A percentile compares a stretch with the other conserved stretches of the same genome.
Conservation (phyloP, 2,888 invertebrate genomes). For the Cybosia mesomella region DNA sequence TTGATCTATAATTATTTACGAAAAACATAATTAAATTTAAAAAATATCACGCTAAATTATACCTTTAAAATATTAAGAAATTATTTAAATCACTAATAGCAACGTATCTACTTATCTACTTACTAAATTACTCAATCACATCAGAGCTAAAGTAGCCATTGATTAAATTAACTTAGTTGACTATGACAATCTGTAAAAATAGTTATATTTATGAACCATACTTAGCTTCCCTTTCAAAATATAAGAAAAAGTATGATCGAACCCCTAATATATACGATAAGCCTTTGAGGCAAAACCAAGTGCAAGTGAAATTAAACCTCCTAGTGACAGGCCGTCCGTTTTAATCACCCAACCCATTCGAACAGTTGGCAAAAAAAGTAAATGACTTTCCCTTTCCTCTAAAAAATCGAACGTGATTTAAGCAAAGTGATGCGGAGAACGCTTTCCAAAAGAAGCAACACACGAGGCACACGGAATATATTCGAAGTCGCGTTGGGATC, state of each 20-base stretch:
- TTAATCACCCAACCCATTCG: constrained; percentile 41
- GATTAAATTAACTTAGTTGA: background rate
- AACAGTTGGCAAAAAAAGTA: constrained; percentile 28
- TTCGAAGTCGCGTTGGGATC: constrained; percentile 81
- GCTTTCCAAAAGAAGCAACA: constrained; percentile 71
- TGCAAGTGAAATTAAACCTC: constrained; percentile 29
- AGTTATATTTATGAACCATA: background rate
- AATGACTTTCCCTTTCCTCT: constrained; percentile 21
- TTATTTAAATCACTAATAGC: too few species aligned
- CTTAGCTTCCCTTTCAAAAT: background rate
- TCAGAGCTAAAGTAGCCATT: background rate
- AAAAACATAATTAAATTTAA: too few species aligned
- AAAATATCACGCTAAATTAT: too few species aligned
- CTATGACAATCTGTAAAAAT: background rate
- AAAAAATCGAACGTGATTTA: constrained; percentile 68
- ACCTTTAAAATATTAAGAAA: too few species aligned
- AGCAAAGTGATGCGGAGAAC: constrained; percentile 62
- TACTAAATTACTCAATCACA: too few species aligned
- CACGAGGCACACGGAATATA: constrained; percentile 79
- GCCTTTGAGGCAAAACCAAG: constrained; percentile 22
- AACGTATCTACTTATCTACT: too few species aligned
- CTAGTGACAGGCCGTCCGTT: constrained; percentile 40
- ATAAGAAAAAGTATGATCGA: background rate
- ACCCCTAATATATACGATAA: background rate
- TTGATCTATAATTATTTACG: too few species aligned